A percentile compares a stretch with the other conserved stretches of the same genome.
Conservation (phyloP, 2,797 vertebrate species). For the Tolypeutes matacus region DNA sequence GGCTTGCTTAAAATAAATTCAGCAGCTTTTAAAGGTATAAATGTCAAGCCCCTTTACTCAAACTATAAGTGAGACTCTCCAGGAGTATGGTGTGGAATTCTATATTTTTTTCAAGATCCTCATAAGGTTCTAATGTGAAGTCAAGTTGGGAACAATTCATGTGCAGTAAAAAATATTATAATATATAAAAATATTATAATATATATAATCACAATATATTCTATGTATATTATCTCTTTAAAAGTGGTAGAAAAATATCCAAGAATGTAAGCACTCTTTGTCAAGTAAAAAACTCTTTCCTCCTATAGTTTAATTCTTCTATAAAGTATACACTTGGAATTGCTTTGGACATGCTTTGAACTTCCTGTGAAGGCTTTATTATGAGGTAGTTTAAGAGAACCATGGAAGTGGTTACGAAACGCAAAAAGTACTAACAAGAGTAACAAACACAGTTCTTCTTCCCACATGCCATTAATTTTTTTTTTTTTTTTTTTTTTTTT, state of each 20-base stretch:
- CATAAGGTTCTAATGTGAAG: slow-evolving; percentile 31
- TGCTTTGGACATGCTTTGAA: background rate
- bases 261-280: background rate
- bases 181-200: background rate
- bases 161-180: background rate
- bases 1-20: background rate
- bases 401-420: background rate
- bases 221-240: background rate
- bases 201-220: background rate
- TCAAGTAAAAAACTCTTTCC: slow-evolving; percentile 21
- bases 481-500: no score
- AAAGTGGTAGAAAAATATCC: background rate
- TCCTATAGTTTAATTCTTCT: background rate
- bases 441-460: background rate
- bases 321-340: background rate
- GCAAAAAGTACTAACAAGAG: background rate
- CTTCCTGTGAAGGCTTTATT: background rate
- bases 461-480: no score
- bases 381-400: background rate
- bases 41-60: background rate
- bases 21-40: background rate
- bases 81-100: background rate
- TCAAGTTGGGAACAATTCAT: background rate
- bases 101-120: background rate
- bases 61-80: background rate